Conservation (phyloP, 2,888 invertebrate genomes). For the Phymatocera aterrima region DNA sequence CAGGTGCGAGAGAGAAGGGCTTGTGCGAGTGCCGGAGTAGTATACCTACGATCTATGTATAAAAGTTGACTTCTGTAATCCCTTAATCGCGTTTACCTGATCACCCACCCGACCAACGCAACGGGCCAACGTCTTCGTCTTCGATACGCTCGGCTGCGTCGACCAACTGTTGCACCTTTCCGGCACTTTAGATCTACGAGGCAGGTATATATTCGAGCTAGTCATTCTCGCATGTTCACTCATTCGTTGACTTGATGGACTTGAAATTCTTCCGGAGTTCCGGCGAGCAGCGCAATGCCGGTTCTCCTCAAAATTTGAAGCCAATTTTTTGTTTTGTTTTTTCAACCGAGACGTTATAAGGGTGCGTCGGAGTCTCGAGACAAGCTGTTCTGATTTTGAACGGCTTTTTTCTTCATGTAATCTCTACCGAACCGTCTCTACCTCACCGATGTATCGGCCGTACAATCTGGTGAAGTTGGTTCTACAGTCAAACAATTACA, state of each 20-base stretch:
- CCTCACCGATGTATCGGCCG: too few relatives aligned
- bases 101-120: not conserved
- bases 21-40: too few relatives aligned
- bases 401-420: not conserved
- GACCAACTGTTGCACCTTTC: conserved; percentile 67
- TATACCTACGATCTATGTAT: not conserved
- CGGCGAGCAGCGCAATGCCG: not conserved
- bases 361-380: not conserved
- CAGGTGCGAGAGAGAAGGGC: not conserved
- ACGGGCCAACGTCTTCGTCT: conserved; percentile 61
- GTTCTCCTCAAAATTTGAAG: not conserved
- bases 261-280: conserved; percentile 25
- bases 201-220: not conserved
- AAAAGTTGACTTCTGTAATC: conserved; percentile 4
- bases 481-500: too few relatives aligned
- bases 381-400: conserved; percentile 15
- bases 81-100: conserved; percentile 9
- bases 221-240: not conserved
- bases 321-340: conserved; percentile 5
- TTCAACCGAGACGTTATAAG: not conserved
- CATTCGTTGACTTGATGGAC: too few relatives aligned
- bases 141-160: conserved; percentile 61
- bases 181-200: not conserved
- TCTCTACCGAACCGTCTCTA: too few relatives aligned
- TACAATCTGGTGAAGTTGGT: too few relatives aligned